Evolutionary conservation across 2,113 vertebrate species (phyloP).

Genomic region (Atherinomorus stipes): DNA sequence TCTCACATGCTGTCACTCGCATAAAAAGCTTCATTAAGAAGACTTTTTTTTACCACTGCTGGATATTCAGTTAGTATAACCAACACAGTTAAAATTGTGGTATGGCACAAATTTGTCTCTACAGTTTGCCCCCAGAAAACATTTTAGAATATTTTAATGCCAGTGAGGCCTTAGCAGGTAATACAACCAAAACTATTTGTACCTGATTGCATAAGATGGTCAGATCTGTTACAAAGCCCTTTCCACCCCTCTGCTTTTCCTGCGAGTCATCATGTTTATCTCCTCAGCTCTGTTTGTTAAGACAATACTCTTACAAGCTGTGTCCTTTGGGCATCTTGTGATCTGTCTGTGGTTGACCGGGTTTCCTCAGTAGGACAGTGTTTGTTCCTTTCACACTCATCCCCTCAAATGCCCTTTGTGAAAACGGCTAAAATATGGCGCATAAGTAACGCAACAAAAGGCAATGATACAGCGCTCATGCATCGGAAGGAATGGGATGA

Average conservation of each 20-base stretch:
- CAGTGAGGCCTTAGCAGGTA: too few relatives aligned
- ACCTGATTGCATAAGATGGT: too few relatives aligned
- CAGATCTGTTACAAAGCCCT: background rate
- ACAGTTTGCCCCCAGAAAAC: background rate
- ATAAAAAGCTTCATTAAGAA: slow-evolving; percentile 8
- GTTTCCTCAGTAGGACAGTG: slow-evolving; percentile 44
- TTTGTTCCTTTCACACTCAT: slow-evolving; percentile 52
- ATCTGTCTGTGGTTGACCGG: slow-evolving; percentile 45
- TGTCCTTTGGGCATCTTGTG: slow-evolving; percentile 62
- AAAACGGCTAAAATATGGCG: background rate
- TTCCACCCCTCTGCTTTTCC: background rate
- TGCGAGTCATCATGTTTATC: background rate
- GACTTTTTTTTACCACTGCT: background rate
- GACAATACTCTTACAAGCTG: background rate
- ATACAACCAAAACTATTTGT: too few relatives aligned
- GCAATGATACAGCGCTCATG: background rate
- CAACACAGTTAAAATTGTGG: background rate
- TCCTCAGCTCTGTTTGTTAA: slow-evolving; percentile 12
- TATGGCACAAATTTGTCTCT: background rate
- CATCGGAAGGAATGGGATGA: background rate
- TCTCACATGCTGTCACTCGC: slow-evolving; percentile 34
- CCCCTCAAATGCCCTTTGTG: slow-evolving; percentile 9
- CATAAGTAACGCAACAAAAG: background rate
- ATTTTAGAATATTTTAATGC: too few relatives aligned
- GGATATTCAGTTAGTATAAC: background rate